Conservation (phyloP, 1,140 invertebrate genomes). For the Acyrthosiphon pisum region DNA sequence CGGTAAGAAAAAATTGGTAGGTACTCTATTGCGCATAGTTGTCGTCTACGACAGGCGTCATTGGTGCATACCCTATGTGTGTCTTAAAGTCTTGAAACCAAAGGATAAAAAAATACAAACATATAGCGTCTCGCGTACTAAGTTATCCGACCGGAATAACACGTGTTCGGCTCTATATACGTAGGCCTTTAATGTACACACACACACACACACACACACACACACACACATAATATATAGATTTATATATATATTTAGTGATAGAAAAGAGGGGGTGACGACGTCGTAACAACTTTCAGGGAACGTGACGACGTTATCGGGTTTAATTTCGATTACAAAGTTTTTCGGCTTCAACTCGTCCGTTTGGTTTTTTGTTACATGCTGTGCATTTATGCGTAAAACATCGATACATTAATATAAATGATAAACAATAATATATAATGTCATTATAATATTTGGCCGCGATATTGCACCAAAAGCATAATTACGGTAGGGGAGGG, state of each 20-base stretch:
- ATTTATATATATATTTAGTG: not conserved
- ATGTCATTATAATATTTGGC: not conserved
- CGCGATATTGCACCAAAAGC: not conserved
- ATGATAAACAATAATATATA: not conserved
- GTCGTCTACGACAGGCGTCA: too few species aligned
- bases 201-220: not conserved
- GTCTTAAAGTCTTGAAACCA: not conserved
- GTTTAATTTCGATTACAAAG: constrained; percentile 44
- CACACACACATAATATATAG: not conserved
- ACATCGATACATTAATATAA: not conserved
- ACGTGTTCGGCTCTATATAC: not conserved
- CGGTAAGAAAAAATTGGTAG: not conserved
- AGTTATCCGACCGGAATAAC: not conserved
- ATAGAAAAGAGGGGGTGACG: too few species aligned
- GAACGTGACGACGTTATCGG: not conserved
- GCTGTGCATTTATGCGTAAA: not conserved
- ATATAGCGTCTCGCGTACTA: not conserved
- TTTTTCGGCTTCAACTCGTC: not conserved
- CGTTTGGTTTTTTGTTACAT: not conserved
- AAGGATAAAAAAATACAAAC: not conserved
- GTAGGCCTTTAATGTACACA: not conserved
- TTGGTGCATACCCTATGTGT: not conserved
- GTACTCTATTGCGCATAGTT: not conserved
- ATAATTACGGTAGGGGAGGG: too few species aligned
- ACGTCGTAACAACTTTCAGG: constrained; percentile 5